Evolutionary conservation across 2,888 invertebrate species (phyloP).

Genomic region (Drosophila ezoana): DNA sequence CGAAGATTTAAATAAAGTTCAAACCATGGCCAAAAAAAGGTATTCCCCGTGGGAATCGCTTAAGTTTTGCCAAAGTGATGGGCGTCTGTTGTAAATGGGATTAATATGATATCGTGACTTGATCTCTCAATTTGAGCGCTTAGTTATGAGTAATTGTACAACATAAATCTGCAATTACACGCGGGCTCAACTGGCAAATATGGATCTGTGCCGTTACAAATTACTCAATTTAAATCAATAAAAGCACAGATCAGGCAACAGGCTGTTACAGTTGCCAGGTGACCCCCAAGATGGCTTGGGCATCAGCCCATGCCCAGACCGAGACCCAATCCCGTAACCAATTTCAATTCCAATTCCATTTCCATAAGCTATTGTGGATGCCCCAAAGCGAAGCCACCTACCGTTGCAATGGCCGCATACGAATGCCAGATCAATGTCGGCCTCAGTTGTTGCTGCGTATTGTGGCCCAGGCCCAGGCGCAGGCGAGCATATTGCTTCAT

Average conservation of each 20-base stretch:
- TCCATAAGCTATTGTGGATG: constrained; percentile 25
- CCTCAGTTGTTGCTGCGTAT: constrained; percentile 59
- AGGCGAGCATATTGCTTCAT: constrained; percentile 83
- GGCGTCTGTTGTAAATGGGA: background rate
- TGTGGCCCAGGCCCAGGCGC: constrained; percentile 78
- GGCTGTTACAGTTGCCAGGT: constrained; percentile 30
- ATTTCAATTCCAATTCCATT: constrained; percentile 27
- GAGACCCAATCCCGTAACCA: constrained; percentile 15
- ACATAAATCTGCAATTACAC: constrained; percentile 63
- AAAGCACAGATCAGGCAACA: constrained; percentile 27
- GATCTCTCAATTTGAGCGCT: constrained; percentile 51
- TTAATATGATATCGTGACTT: constrained; percentile 3
- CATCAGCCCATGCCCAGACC: background rate
- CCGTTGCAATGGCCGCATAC: constrained; percentile 67
- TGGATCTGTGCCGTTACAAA: constrained; percentile 50
- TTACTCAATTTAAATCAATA: constrained; percentile 77
- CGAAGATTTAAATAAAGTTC: background rate
- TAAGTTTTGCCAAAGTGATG: background rate
- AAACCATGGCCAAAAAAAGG: background rate
- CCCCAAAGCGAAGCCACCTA: constrained; percentile 40
- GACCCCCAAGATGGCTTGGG: constrained; percentile 47
- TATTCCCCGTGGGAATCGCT: background rate
- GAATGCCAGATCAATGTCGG: constrained; percentile 76
- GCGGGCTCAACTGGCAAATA: constrained; percentile 20
- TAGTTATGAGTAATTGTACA: constrained; percentile 47